Percentiles rank a stretch among this genome's conserved stretches.
These are phyloP conservation scores for Lasaia peninsularis DNA, from an alignment of 1,140 invertebrate species.

Conservation along the genomic window DNA sequence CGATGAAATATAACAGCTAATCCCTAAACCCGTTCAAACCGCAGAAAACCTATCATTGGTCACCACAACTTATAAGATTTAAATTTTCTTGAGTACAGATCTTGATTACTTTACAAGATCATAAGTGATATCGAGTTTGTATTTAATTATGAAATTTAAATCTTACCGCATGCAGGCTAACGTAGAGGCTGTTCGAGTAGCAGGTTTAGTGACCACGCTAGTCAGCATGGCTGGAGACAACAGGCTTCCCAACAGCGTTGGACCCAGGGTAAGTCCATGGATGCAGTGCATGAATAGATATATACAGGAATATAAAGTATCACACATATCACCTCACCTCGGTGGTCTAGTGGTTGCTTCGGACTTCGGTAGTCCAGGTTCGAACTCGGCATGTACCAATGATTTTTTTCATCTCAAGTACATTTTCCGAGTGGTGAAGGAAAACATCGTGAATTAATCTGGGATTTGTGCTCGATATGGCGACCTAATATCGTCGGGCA, in stretches of 20 bases:
- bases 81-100: constrained; percentile 53
- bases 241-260: constrained; percentile 68
- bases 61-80: constrained; percentile 50
- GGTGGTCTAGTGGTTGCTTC: too few species aligned
- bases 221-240: constrained; percentile 83
- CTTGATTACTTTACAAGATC: background rate
- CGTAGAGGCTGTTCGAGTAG: constrained; percentile 84
- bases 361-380: too few species aligned
- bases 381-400: too few species aligned
- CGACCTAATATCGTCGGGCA: too few species aligned
- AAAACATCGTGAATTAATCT: too few species aligned
- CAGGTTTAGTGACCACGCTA: constrained; percentile 85
- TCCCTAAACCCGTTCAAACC: background rate
- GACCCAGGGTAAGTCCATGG: constrained; percentile 67
- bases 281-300: constrained; percentile 33
- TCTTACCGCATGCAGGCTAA: constrained; percentile 78
- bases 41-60: background rate
- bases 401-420: too few species aligned
- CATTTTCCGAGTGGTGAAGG: too few species aligned
- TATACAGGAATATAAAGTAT: background rate
- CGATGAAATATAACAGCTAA: background rate
- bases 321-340: too few species aligned
- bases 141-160: constrained; percentile 52
- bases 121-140: background rate
- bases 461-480: too few species aligned